phyloP scores from a whole-genome alignment of 2,888 invertebrate species.

The Dryobota labecula region DNA sequence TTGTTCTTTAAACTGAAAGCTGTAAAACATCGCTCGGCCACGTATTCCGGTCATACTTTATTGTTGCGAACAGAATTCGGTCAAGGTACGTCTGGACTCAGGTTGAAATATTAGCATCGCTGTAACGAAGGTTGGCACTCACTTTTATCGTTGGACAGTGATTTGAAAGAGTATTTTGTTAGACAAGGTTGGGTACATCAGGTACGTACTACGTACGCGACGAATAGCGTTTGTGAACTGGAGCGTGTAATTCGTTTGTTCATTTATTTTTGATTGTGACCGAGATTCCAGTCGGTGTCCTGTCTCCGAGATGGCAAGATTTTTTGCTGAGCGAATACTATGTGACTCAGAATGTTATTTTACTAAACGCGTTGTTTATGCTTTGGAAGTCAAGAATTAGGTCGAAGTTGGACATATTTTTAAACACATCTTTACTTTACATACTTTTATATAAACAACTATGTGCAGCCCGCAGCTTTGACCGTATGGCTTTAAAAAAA shows the following conservation, averaged over 20 bases:
- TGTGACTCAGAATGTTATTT: not conserved
- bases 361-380: not conserved
- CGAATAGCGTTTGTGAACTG: too few relatives aligned
- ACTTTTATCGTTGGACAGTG: conserved; percentile 43
- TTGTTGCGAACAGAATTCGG: conserved; percentile 68
- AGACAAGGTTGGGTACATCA: conserved; percentile 1
- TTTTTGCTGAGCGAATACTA: not conserved
- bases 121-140: conserved; percentile 46
- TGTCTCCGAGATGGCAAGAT: not conserved
- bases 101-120: conserved; percentile 60
- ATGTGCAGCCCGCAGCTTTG: too few relatives aligned
- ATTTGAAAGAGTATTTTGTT: conserved; percentile 32
- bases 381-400: not conserved
- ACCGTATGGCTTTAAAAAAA: too few relatives aligned
- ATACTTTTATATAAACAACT: not conserved
- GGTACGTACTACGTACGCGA: too few relatives aligned
- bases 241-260: too few relatives aligned
- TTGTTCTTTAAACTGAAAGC: conserved; percentile 59
- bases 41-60: conserved; percentile 73
- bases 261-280: conserved; percentile 23
- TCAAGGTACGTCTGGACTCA: conserved; percentile 69
- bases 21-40: conserved; percentile 65
- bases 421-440: not conserved
- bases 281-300: conserved; percentile 1
- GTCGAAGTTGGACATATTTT: not conserved